phyloP scores from a whole-genome alignment of 2,888 invertebrate species.

The Drosophila quinaria region DNA sequence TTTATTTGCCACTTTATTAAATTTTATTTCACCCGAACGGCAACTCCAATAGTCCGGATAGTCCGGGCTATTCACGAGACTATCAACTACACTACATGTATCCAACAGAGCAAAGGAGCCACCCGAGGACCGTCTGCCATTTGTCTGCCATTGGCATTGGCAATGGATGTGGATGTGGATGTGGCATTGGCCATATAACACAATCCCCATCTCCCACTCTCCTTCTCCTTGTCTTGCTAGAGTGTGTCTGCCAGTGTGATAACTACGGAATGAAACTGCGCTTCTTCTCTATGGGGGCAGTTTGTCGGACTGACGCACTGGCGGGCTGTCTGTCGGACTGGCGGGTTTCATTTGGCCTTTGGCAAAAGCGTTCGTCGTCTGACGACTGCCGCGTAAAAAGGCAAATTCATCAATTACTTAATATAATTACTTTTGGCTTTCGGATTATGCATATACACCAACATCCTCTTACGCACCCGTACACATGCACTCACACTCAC shows the following conservation, averaged over 20 bases:
- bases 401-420: constrained; percentile 83
- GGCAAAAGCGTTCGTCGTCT: constrained; percentile 48
- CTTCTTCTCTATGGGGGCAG: neutral
- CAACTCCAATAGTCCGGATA: constrained; percentile 9
- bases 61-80: constrained; percentile 27
- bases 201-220: neutral
- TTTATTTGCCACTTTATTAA: constrained; percentile 78
- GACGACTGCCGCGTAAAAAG: constrained; percentile 70
- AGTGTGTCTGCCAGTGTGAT: constrained; percentile 26
- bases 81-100: constrained; percentile 25
- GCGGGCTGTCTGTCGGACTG: neutral
- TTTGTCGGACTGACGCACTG: neutral
- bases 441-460: constrained; percentile 79
- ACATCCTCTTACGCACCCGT: constrained; percentile 21
- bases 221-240: neutral
- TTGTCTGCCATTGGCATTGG: constrained; percentile 51
- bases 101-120: neutral
- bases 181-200: constrained; percentile 42
- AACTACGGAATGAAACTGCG: constrained; percentile 26
- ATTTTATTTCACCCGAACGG: constrained; percentile 61
- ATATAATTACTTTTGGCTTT: constrained; percentile 84
- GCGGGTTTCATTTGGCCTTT: constrained; percentile 35
- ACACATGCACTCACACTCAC: constrained; percentile 1
- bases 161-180: constrained; percentile 1
- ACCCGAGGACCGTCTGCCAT: constrained; percentile 37